Evolutionary conservation across 2,888 invertebrate species (phyloP), one percentile per base, ranked within the genome.

Genomic region (Trissonchulus sp.): DNA sequence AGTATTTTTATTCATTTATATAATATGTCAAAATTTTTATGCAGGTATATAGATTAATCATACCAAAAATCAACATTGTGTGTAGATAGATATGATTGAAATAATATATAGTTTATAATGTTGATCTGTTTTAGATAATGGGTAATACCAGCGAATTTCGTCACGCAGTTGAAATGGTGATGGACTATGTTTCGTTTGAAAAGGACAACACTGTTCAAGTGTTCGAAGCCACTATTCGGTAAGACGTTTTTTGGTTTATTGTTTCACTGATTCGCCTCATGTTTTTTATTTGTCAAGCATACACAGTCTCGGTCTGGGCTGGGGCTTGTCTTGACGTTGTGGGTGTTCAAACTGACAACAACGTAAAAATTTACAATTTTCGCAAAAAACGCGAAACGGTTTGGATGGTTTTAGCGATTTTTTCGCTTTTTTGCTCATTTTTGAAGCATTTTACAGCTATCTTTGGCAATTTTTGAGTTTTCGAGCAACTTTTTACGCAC

Each of bases 211-310:
- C 88, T 31, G 89, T 90, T 18, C 89, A 90, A 84, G 89, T 90
- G 1, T 90, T 90, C 85, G 90, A 90, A 84, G 89, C 88, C 0
- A 89, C 88, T 72, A 90, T 90, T 72, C 86, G 88, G 88, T 88
- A 79, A 77, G 74, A 71, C 8, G 8, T 65, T 8, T 65, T 15
- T 31, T 15, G 8, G n/a, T 28, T 15, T 8, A 28, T 15, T 8
- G n/a, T n/a, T n/a, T n/a, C n/a, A n/a, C n/a, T n/a, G n/a, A n/a
- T 8, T 23, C 15, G 48, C 23, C 23, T 15, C 48, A 18, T 48
- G 48, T 48, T 15, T 8, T 48, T 15, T 8, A 48, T 15, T 48
- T 23, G 15, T 48, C 23, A 15, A 48, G 48, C 23, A 48, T 48
- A 23, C 48, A 48, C 48, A 23, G 48, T 15, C 48, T 48, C 48